phyloP scores from a whole-genome alignment of 2,113 vertebrate species.

The Natator depressus region DNA sequence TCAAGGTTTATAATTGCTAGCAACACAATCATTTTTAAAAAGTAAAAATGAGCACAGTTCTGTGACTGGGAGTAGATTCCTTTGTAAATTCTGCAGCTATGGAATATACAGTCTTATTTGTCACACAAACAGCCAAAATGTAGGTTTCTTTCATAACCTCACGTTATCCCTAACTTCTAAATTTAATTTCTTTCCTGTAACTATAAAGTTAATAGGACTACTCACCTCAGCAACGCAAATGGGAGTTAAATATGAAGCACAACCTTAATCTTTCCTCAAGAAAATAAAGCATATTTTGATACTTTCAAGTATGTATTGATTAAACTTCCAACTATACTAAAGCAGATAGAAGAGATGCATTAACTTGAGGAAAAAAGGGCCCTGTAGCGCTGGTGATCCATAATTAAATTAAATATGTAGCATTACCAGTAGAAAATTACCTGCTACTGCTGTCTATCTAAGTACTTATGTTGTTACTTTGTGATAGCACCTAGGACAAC shows the following conservation, averaged over 20 bases:
- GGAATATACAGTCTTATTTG: neutral
- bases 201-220: neutral
- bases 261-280: neutral
- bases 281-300: neutral
- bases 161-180: neutral
- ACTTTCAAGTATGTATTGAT: neutral
- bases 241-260: neutral
- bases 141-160: neutral
- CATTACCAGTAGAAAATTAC: neutral
- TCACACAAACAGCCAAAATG: neutral
- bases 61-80: neutral
- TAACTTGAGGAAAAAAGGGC: neutral
- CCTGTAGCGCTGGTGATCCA: neutral
- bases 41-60: neutral
- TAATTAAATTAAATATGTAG: neutral
- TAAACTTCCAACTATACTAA: neutral
- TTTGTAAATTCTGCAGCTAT: conserved; percentile 13
- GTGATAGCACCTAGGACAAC: neutral
- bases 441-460: neutral
- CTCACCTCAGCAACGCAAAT: neutral
- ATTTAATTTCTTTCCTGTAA: neutral
- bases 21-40: neutral
- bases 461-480: neutral
- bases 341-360: neutral
- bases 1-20: neutral